Evolutionary conservation across 2,888 invertebrate species (phyloP), one percentile per base, ranked within the genome.

Genomic region (Cephus runcator): DNA sequence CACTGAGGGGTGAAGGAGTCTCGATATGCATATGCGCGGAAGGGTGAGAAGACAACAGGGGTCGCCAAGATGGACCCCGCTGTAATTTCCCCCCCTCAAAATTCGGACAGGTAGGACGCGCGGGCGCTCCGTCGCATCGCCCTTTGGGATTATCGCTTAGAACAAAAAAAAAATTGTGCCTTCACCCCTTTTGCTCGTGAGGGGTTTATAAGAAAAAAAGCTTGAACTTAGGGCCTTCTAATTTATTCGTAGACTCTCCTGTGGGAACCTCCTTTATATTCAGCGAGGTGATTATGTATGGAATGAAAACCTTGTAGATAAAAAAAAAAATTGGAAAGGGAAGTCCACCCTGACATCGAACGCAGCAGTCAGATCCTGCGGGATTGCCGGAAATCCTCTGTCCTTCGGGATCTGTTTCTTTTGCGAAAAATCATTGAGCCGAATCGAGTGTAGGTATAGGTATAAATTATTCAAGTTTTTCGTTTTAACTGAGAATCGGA

Each of bases 81-180:
- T 0, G 34, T 71, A 31, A 34, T 71, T 11, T 12, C 33, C 71
- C 31, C 34, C 33, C 71, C 34, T 56, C 56, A 23, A 56, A 56
- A 3, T 34, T 71, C 71, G 71, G 71, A 71, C 71, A 71, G 71
- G 71, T 71, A 71, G 56, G 69, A 80, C 77, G 83, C 83, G 86
- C 82, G 85, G 83, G 84, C 86, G 87, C 87, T 81, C 78, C 81
- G 80, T 79, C 77, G 85, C 88, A 88, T 88, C 88, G 71, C 79
- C 81, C 84, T 78, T 78, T 77, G 79, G 87, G 88, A 88, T 88
- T 88, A 88, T 86, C 85, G 83, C 83, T 83, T 83, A 83, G 84
- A 85, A 85, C 82, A 85, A 86, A 83, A 85, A 81, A 31, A 78
- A 75, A 69, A 75, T 23, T 56, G 23, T 12, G 31, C 31, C 31